These are phyloP conservation scores for Chaetops frenatus DNA, from an alignment of 2,113 vertebrate genomes.

Conservation along the genomic window DNA sequence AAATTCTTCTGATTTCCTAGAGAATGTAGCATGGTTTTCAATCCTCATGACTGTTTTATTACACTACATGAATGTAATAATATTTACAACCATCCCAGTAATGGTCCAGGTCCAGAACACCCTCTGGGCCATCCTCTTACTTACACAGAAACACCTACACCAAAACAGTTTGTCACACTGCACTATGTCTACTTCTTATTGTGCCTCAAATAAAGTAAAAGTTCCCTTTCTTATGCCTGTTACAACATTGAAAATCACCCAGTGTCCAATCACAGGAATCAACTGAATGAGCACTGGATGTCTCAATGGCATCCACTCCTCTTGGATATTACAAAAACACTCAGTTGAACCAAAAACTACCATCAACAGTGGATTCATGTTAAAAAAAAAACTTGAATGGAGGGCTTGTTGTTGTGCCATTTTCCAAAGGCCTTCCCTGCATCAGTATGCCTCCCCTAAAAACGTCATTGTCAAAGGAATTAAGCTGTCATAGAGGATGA, in stretches of 20 bases:
- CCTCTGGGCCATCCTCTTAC: not conserved
- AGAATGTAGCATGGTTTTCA: not conserved
- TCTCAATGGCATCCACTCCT: not conserved
- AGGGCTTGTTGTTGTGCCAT: not conserved
- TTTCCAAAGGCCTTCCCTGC: not conserved
- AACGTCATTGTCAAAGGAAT: not conserved
- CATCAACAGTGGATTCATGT: not conserved
- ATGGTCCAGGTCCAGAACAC: not conserved
- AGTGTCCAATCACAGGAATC: not conserved
- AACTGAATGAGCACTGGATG: rapidly evolving
- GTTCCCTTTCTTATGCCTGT: not conserved
- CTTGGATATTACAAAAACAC: not conserved
- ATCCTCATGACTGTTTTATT: not conserved
- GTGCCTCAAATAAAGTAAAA: not conserved
- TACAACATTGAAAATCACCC: not conserved
- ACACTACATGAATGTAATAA: not conserved
- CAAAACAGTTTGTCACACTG: not conserved
- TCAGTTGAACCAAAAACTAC: not conserved
- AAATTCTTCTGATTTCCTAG: not conserved
- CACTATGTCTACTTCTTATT: not conserved
- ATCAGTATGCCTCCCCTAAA: not conserved
- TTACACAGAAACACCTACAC: not conserved
- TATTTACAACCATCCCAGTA: not conserved
- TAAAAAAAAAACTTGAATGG: not conserved
- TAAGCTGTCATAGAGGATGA: not conserved